Evolutionary conservation across 2,888 invertebrate genomes (phyloP).

Genomic region (Rhagophthalmus giganteus): DNA sequence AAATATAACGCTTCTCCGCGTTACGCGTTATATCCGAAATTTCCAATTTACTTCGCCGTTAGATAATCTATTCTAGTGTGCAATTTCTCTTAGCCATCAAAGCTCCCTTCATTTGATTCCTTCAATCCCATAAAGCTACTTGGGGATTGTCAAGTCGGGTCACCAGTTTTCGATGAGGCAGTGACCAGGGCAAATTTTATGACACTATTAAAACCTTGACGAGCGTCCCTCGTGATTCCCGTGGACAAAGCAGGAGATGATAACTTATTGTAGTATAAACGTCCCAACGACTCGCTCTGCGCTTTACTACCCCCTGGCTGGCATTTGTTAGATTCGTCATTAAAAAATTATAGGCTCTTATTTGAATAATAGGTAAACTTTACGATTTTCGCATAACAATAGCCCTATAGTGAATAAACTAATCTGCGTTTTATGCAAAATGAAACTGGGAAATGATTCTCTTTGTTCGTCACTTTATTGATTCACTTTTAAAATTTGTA

Average conservation of each 20-base stretch:
- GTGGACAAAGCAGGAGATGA: constrained; percentile 48
- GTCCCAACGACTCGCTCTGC: constrained; percentile 42
- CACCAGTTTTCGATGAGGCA: constrained; percentile 31
- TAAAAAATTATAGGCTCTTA: constrained; percentile 30
- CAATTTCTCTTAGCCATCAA: constrained; percentile 3
- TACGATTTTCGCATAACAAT: constrained; percentile 18
- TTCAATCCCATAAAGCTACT: constrained; percentile 16
- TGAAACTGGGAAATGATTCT: no score
- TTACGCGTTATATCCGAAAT: no score
- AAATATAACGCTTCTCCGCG: no score
- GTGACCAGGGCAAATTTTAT: constrained; percentile 43
- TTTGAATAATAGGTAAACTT: constrained; percentile 30
- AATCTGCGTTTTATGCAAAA: constrained; percentile 18
- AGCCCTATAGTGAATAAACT: constrained; percentile 16
- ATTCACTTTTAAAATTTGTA: no score
- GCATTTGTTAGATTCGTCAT: constrained; percentile 24
- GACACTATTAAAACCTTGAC: constrained; percentile 49
- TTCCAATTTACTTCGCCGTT: background rate
- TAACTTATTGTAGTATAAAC: constrained; percentile 51
- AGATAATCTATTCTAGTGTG: background rate
- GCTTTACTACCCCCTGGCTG: constrained; percentile 40
- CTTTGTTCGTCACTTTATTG: no score
- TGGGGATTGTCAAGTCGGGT: constrained; percentile 22
- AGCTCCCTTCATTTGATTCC: constrained; percentile 6
- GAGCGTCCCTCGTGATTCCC: constrained; percentile 46